Percentiles rank a stretch among this genome's conserved stretches.
These are phyloP conservation scores for Trichosurus vulpecula DNA, from an alignment of 2,797 vertebrate genomes.

Conservation along the genomic window DNA sequence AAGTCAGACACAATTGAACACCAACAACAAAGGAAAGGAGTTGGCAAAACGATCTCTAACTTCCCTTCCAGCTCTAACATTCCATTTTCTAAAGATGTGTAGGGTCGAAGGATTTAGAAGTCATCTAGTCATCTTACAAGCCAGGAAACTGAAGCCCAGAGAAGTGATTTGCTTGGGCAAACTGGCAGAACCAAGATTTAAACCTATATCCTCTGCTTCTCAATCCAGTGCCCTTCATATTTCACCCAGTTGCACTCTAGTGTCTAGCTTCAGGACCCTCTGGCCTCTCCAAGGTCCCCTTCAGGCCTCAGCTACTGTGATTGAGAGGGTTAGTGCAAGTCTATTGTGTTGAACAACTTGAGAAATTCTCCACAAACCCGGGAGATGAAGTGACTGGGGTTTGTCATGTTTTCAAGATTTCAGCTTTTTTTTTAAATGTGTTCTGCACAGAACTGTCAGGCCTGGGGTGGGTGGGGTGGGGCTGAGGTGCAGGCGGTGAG, in stretches of 20 bases:
- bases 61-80: background rate
- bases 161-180: background rate
- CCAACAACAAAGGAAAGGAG: background rate
- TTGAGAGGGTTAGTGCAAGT: background rate
- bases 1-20: background rate
- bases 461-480: background rate
- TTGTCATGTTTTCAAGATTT: conserved; percentile 81
- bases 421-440: conserved; percentile 62
- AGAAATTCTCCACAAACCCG: conserved; percentile 44
- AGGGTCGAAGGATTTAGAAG: background rate
- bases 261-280: background rate
- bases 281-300: background rate
- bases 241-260: background rate
- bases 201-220: background rate
- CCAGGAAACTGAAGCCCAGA: background rate
- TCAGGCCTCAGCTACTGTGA: background rate
- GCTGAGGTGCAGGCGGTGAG: background rate
- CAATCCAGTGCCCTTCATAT: background rate
- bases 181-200: background rate
- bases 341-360: conserved; percentile 40
- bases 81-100: background rate
- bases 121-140: background rate
- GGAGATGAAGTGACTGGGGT: conserved; percentile 74
- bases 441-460: background rate
- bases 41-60: too few species aligned